Evolutionary conservation across 2,113 vertebrate species (phyloP).

Genomic region (Rhinogobius similis): DNA sequence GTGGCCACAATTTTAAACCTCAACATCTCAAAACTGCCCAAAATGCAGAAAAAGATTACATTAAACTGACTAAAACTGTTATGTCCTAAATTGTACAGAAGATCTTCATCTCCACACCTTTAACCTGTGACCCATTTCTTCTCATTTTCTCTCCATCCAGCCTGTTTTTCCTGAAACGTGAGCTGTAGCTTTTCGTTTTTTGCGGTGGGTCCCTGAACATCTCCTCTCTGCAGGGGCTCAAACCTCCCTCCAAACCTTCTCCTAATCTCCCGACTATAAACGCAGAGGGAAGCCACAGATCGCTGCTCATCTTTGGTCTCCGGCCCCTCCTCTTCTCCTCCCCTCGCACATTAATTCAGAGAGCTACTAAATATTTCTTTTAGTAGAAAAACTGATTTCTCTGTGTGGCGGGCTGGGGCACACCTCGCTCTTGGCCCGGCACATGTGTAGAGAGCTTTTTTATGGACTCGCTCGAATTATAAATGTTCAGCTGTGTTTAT

Average conservation of each 20-base stretch:
- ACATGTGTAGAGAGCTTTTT: constrained; percentile 69
- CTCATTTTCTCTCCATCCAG: constrained; percentile 1
- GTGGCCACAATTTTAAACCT: no score
- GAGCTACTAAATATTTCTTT: constrained; percentile 72
- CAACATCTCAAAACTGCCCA: no score
- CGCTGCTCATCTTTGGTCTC: constrained; percentile 40
- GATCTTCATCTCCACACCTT: background rate
- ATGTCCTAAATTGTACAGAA: no score
- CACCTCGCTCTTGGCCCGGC: constrained; percentile 55
- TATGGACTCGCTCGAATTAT: constrained; percentile 69
- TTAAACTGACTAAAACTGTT: no score
- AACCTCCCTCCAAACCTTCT: constrained; percentile 29
- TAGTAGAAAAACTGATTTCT: constrained; percentile 60
- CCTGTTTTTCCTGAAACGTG: constrained; percentile 10
- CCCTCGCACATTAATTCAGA: constrained; percentile 62
- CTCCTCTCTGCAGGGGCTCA: constrained; percentile 46
- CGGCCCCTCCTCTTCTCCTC: constrained; percentile 21
- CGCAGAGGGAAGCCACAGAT: constrained; percentile 20
- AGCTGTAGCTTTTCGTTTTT: background rate
- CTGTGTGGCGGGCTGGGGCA: constrained; percentile 27
- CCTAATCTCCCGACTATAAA: constrained; percentile 19
- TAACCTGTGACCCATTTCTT: background rate
- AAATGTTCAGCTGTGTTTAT: constrained; percentile 76
- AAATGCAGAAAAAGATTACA: no score
- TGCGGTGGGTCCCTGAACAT: constrained; percentile 4